Conservation (phyloP, 2,888 invertebrate genomes). For the Drosophila parthenogenetica region DNA sequence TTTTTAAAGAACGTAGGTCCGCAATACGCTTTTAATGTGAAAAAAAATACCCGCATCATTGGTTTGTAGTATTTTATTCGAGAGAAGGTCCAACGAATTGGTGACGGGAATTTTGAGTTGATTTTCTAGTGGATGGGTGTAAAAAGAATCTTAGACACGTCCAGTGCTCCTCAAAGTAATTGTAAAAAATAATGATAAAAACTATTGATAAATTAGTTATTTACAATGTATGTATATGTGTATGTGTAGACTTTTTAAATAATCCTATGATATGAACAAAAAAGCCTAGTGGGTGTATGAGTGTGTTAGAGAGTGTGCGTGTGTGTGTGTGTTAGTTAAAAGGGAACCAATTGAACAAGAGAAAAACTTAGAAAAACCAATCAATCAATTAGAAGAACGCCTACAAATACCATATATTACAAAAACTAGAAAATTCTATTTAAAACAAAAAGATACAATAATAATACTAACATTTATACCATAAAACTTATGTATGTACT, state of each 20-base stretch:
- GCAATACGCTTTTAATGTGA: slow-evolving; percentile 48
- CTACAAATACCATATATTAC: slow-evolving; percentile 31
- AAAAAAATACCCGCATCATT: background rate
- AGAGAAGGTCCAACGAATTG: slow-evolving; percentile 9
- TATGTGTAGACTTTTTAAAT: slow-evolving; percentile 70
- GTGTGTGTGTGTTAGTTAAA: slow-evolving; percentile 62
- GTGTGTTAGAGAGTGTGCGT: slow-evolving; percentile 37
- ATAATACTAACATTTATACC: slow-evolving; percentile 5
- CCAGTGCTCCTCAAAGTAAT: slow-evolving; percentile 84
- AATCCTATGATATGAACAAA: slow-evolving; percentile 42
- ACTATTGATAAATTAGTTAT: slow-evolving; percentile 51
- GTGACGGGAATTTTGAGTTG: slow-evolving; percentile 19
- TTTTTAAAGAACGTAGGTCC: slow-evolving; percentile 34
- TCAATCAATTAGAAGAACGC: slow-evolving; percentile 69
- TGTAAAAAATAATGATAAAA: slow-evolving; percentile 81
- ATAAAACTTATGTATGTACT: slow-evolving; percentile 26
- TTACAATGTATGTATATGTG: slow-evolving; percentile 43
- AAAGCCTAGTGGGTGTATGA: slow-evolving; percentile 47
- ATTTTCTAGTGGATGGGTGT: slow-evolving; percentile 24
- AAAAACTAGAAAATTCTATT: slow-evolving; percentile 45
- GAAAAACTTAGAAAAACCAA: slow-evolving; percentile 49
- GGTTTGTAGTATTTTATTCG: slow-evolving; percentile 1
- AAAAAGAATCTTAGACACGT: slow-evolving; percentile 81
- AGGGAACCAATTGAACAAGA: slow-evolving; percentile 73
- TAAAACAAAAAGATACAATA: slow-evolving; percentile 6